A percentile compares a stretch with the other conserved stretches of the same genome.
phyloP scores from a whole-genome alignment of 2,797 vertebrate species.

The Karalla daura region DNA sequence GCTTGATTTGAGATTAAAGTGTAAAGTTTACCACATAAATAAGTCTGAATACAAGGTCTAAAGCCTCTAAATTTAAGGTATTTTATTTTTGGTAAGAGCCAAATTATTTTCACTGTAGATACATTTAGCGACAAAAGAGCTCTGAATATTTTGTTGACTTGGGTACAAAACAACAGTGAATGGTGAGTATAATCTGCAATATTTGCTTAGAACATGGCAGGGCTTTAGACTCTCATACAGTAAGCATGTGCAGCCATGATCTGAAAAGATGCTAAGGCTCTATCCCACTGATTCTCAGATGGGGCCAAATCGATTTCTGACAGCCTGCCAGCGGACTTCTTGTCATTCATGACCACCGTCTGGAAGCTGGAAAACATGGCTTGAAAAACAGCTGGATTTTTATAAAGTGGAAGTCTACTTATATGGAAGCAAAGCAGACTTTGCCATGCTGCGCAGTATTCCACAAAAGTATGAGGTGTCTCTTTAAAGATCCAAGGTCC shows the following conservation, averaged over 20 bases:
- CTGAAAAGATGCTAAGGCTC: slow-evolving; percentile 58
- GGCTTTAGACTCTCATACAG: slow-evolving; percentile 23
- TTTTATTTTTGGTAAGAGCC: no score
- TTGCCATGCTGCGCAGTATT: slow-evolving; percentile 36
- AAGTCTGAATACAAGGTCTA: no score
- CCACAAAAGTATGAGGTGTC: slow-evolving; percentile 21
- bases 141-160: no score
- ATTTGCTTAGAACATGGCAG: slow-evolving; percentile 15
- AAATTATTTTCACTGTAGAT: no score
- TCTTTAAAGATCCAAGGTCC: slow-evolving; percentile 13
- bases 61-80: no score
- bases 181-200: not conserved
- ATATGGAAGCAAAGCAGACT: slow-evolving; percentile 36
- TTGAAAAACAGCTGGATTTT: slow-evolving; percentile 54
- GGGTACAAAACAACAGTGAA: no score
- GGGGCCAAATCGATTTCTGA: slow-evolving; percentile 73
- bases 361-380: slow-evolving; percentile 53
- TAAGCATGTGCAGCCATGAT: slow-evolving; percentile 21
- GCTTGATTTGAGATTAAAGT: no score
- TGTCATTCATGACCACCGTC: slow-evolving; percentile 55
- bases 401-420: slow-evolving; percentile 26
- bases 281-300: slow-evolving; percentile 63
- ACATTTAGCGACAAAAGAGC: no score
- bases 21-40: no score
- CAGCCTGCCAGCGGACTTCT: slow-evolving; percentile 62